A percentile compares a stretch with the other conserved stretches of the same genome.
Evolutionary conservation across 2,797 vertebrate genomes (phyloP).

Genomic region (Gymnodraco acuticeps): DNA sequence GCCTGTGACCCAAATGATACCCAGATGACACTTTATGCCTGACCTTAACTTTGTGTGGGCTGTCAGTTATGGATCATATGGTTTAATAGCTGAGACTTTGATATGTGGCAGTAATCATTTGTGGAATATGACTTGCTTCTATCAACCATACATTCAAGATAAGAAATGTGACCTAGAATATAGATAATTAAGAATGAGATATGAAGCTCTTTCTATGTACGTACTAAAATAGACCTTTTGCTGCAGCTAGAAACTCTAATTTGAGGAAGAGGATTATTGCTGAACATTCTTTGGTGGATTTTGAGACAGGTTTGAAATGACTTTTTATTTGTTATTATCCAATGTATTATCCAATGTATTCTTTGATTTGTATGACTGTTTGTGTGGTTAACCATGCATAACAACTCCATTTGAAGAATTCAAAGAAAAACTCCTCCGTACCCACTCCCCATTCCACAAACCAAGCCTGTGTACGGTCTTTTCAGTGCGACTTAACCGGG

Average conservation of each 20-base stretch:
- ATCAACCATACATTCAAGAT: not conserved
- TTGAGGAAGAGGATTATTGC: not conserved
- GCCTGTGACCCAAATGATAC: not conserved
- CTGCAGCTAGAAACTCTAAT: not conserved
- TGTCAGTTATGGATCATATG: conserved; percentile 15
- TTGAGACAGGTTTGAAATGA: not conserved
- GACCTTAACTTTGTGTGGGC: not conserved
- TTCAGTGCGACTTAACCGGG: not conserved
- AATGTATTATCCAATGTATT: not conserved
- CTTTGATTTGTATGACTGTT: not conserved
- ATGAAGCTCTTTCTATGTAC: too few species aligned
- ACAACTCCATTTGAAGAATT: too few species aligned
- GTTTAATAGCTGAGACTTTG: conserved; percentile 14
- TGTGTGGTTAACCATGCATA: too few species aligned
- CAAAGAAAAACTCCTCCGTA: not conserved
- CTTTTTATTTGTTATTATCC: not conserved
- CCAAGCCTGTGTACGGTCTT: not conserved
- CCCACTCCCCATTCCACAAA: not conserved
- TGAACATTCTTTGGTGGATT: too few species aligned
- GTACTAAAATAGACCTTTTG: too few species aligned
- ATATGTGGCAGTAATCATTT: not conserved
- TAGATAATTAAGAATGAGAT: not conserved
- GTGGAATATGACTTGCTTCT: not conserved
- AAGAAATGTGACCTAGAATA: not conserved
- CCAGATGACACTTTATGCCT: not conserved